A percentile compares a stretch with the other conserved stretches of the same genome.
Conservation (phyloP, 2,113 vertebrate genomes). For the Daboia siamensis region DNA sequence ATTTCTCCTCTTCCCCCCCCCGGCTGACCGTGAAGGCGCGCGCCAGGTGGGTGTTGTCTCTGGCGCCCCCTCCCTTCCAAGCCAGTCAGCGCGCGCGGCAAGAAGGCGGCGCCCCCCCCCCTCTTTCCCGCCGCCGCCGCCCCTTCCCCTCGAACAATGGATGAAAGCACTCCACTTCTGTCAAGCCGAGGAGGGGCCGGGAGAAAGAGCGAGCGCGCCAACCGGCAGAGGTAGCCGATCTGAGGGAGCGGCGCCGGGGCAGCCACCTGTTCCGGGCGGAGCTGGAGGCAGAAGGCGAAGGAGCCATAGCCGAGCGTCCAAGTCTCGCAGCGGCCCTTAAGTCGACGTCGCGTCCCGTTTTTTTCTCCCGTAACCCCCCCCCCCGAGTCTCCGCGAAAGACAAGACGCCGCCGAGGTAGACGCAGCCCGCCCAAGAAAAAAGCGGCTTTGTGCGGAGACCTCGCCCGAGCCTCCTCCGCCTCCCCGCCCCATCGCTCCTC, state of each 20-base stretch:
- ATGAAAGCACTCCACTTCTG: slow-evolving; percentile 15
- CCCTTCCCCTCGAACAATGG: slow-evolving; percentile 56
- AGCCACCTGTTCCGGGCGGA: neutral
- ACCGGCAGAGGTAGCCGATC: no score
- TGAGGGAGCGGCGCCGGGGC: neutral
- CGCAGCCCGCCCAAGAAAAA: neutral
- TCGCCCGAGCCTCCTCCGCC: slow-evolving; percentile 36
- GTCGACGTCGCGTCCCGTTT: neutral
- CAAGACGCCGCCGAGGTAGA: neutral
- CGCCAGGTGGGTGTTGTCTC: neutral
- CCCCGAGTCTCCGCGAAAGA: neutral
- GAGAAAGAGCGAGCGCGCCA: neutral
- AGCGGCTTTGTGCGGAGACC: slow-evolving; percentile 35
- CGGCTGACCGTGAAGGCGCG: neutral
- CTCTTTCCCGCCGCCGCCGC: slow-evolving; percentile 20
- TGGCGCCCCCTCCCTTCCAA: neutral
- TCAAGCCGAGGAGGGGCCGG: neutral
- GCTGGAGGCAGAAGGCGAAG: slow-evolving; percentile 12
- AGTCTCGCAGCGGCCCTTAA: neutral
- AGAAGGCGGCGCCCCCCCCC: no score
- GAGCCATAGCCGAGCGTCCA: neutral
- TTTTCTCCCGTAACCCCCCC: neutral
- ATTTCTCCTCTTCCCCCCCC: neutral
- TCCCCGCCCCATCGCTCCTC: neutral
- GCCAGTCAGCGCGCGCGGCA: neutral